Percentiles rank a stretch among this genome's conserved stretches.
Conservation (phyloP, 2,888 invertebrate species). For the Hipparchia semele region DNA sequence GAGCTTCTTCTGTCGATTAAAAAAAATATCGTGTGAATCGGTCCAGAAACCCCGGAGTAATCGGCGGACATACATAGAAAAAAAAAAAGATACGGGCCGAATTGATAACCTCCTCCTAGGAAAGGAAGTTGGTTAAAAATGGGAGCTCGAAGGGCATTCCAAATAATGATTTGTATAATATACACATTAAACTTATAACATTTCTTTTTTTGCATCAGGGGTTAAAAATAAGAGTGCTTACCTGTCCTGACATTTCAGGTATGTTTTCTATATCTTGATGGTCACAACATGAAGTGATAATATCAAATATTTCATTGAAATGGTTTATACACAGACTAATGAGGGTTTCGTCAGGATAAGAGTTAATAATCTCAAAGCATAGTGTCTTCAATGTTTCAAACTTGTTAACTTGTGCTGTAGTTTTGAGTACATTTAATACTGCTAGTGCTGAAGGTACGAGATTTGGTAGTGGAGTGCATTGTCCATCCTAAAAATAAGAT, state of each 20-base stretch:
- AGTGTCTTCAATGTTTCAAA: conserved; percentile 50
- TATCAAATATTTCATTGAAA: conserved; percentile 49
- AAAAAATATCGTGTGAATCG: no score
- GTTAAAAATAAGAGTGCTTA: conserved; percentile 35
- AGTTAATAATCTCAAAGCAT: conserved; percentile 56
- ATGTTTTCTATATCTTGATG: conserved; percentile 36
- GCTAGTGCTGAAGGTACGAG: conserved; percentile 55
- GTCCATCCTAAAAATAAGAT: conserved; percentile 30
- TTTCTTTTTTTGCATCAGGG: no score
- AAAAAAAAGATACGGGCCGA: no score
- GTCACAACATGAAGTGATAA: conserved; percentile 52
- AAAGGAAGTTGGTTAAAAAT: no score
- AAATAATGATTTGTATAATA: no score
- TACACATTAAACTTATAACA: no score
- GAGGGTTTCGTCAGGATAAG: conserved; percentile 56
- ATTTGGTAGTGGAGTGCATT: conserved; percentile 41
- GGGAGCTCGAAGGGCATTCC: no score
- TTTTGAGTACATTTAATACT: conserved; percentile 55
- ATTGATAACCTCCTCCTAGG: no score
- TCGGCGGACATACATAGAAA: no score
- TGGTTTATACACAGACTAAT: conserved; percentile 46
- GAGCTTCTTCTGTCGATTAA: no score
- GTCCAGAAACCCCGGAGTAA: no score
- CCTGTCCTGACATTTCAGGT: conserved; percentile 48
- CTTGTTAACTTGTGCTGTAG: conserved; percentile 46